Base-by-base conservation (phyloP, 1,140 invertebrate species). In the Leptinotarsa texana region DNA sequence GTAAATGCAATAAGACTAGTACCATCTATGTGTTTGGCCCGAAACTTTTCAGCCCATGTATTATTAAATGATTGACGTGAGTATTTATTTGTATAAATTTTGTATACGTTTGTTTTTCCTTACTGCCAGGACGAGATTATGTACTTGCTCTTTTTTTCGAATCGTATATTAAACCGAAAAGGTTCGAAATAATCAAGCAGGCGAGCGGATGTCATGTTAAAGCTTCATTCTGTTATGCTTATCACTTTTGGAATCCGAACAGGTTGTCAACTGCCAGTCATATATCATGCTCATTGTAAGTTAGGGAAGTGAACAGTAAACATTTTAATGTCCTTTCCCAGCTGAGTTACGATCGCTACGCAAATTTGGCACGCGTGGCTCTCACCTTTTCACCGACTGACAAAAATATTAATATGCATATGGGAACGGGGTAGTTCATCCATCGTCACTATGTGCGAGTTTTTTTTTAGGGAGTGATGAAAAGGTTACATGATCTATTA, bases 191-290 rank as follows among this genome's bases (percentile, higher is more conserved):
- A 15, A 67, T 27, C 65, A 24, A 21, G 22, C 65, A 27, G 27
- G 22, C 33, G 5, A 13, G 51, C 33, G n/a, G 15, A 67, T 15
- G 27, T 67, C 65, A 67, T 67, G 65, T n/a, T 67, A 15, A 67
- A 67, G 65, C 65, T 67, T 27, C 65, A 67, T 67, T 67, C 24
- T 22, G 65, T 67, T 67, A 42, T 27, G 22, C 65, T 67, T 67
- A 67, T 67, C 65, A 67, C 65, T 24, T 67, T 67, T 27, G 65
- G 33, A 67, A 67, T 67, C 65, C 65, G 22, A 67, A 24, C 6
- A 18, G 65, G 65, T 67, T 67, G 65, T 67, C 65, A 67, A 24
- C 65, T 67, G 65, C 65, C 65, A 67, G 65, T 67, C 22, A 67
- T 67, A 67, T 67, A 67, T 67, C 65, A 67, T 27, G 65, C 65